A percentile compares a stretch with the other conserved stretches of the same genome.
These are phyloP conservation scores for Eulemur albifrons DNA, from an alignment of 2,797 vertebrate species.

Conservation along the genomic window DNA sequence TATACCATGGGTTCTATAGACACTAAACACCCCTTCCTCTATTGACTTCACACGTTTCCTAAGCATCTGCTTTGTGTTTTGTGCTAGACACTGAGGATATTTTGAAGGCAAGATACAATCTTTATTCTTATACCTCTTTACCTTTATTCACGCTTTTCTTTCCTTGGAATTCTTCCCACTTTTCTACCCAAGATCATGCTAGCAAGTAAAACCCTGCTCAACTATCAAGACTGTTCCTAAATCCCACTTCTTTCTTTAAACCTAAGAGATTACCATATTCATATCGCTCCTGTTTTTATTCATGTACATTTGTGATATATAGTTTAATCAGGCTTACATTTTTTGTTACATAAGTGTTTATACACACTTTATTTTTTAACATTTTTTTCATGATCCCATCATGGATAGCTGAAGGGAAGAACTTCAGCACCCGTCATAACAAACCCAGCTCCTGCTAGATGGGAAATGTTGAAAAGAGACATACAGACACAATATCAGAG, in stretches of 20 bases:
- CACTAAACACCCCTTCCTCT: neutral
- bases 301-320: neutral
- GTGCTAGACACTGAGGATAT: neutral
- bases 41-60: neutral
- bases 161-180: neutral
- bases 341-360: neutral
- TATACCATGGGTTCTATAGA: neutral
- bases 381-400: neutral
- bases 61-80: neutral
- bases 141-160: neutral
- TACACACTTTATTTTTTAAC: neutral
- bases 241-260: neutral
- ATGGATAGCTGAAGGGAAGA: neutral
- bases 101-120: neutral
- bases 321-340: neutral
- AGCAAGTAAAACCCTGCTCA: neutral
- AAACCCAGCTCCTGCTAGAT: neutral
- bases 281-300: neutral
- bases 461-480: neutral
- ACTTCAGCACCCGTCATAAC: neutral
- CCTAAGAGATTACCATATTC: neutral
- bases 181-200: neutral
- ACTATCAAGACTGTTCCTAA: neutral
- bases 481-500: neutral
- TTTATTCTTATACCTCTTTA: neutral